Evolutionary conservation across 2,797 vertebrate species (phyloP), one percentile per base, ranked within the genome.

Genomic region (Taeniopygia guttata): DNA sequence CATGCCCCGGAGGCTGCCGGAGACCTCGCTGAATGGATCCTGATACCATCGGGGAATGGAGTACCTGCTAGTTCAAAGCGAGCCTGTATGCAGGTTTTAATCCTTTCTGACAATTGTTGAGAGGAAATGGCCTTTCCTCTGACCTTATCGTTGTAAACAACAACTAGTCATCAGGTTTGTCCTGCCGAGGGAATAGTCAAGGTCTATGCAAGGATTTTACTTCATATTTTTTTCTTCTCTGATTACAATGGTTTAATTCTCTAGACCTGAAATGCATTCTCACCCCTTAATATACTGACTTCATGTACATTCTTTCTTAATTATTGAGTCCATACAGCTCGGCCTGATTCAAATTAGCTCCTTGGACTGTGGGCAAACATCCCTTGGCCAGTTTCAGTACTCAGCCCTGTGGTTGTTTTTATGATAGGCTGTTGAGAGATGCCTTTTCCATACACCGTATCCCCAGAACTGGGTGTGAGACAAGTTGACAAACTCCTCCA

Each of bases 51-150:
- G 81, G 94, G 95, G 94, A 93, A 89, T 58, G 89, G 94, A 94
- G 95, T 96, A 96, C 95, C 96, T 97, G 95, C 95, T 94, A 95
- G 95, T 96, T 97, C 96, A 96, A 96, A 97, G 95, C 80, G 18
- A 94, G 94, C 60, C 91, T 96, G 83, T 95, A 96, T 95, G 86
- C 95, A 94, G 93, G 96, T 96, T 96, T 97, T 97, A 97, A 97
- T 96, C 95, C 95, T 72, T 95, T 93, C 95, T 96, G 96, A 97
- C 95, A 96, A 94, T 94, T 91, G 95, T 82, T 95, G 95, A 96
- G 95, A 93, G 95, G 96, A 97, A 97, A 96, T 96, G 93, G 95
- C 96, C 95, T 96, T 97, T 97, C 95, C 95, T 97, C 89, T 97
- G 96, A 97, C 95, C 96, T 96, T 97, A 96, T 89, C 91, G 49